Base-by-base conservation (phyloP, 2,888 invertebrate species). In the Cordilura impudica region DNA sequence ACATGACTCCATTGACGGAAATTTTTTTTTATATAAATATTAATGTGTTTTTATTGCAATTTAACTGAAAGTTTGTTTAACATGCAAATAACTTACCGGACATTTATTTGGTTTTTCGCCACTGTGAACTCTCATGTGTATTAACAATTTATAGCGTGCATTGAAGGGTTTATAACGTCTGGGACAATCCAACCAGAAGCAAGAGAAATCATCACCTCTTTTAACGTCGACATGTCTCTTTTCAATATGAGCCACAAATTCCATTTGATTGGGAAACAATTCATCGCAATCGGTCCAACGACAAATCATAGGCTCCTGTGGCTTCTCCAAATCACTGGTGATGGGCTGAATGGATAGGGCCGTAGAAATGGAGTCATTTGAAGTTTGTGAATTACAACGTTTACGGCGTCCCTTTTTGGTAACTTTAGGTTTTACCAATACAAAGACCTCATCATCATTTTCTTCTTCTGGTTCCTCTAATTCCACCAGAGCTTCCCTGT, bases 61-160 rank as follows among this genome's bases (percentile, higher is more conserved):
- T n/a, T n/a, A n/a, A n/a, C n/a, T n/a, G n/a, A n/a, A n/a, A n/a
- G n/a, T n/a, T n/a, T n/a, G n/a, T n/a, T n/a, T n/a, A 19, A 67
- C 0, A 43, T 2, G 14, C 4, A 12, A 43, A 35, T 43, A 80
- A 94, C 96, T 95, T 91, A 99, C 98, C 90, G 96, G 95, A 90
- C 99, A 99, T 89, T 96, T 95, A 89, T 99, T 98, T 0, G 99
- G 99, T 88, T 99, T 99, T 87, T 99, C 98, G 4, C 99, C 98
- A 18, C 98, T 98, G 89, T 99, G 99, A 0, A 98, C 96, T 14
- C 99, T 91, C 97, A 99, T 87, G 66, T 87, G 87, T 26, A 96
- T 99, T 45, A 98, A 93, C 49, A 99, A 91, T 90, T 99, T 99
- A 91, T 99, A 99, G 82, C 98, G 93, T 0, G 99, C 99, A 90